These are phyloP conservation scores for Luidia sarsii DNA, from an alignment of 53 echinoderm and acorn worm species.

Conservation along the genomic window DNA sequence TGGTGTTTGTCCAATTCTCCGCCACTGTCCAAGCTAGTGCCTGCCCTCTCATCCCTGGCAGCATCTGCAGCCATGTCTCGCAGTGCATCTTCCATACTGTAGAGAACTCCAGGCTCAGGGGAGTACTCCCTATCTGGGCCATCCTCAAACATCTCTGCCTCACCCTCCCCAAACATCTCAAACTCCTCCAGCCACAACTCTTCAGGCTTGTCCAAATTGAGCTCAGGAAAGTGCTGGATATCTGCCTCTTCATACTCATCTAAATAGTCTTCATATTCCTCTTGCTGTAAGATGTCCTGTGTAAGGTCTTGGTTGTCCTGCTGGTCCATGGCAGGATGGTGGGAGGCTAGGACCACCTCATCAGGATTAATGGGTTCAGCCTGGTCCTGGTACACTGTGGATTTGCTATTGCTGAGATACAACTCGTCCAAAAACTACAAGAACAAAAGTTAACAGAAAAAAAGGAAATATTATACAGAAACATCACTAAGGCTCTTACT, in stretches of 20 bases:
- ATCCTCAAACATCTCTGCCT: background rate
- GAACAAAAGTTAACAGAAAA: background rate
- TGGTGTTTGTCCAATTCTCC: background rate
- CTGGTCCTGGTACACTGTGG: conserved; percentile 41
- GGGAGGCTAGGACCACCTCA: conserved; percentile 59
- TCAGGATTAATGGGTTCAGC: conserved; percentile 77
- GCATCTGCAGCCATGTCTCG: background rate
- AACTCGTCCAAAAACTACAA: conserved; percentile 27
- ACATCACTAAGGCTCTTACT: too few species aligned
- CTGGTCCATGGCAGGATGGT: conserved; percentile 4
- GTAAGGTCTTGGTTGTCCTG: background rate
- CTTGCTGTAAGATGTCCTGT: conserved; percentile 3
- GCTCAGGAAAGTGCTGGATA: conserved; percentile 8
- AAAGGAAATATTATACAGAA: too few species aligned
- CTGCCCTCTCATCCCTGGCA: background rate
- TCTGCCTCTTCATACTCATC: conserved; percentile 29
- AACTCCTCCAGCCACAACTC: conserved; percentile 36
- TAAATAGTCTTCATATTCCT: background rate
- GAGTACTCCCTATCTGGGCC: conserved; percentile 17
- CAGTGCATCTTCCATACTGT: conserved; percentile 20
- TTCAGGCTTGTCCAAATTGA: conserved; percentile 9
- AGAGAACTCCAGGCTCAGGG: conserved; percentile 18
- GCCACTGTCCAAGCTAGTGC: background rate
- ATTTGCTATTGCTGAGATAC: background rate
- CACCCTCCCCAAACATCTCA: background rate